Conservation (phyloP, 1,140 invertebrate genomes). For the Maconellicoccus hirsutus region DNA sequence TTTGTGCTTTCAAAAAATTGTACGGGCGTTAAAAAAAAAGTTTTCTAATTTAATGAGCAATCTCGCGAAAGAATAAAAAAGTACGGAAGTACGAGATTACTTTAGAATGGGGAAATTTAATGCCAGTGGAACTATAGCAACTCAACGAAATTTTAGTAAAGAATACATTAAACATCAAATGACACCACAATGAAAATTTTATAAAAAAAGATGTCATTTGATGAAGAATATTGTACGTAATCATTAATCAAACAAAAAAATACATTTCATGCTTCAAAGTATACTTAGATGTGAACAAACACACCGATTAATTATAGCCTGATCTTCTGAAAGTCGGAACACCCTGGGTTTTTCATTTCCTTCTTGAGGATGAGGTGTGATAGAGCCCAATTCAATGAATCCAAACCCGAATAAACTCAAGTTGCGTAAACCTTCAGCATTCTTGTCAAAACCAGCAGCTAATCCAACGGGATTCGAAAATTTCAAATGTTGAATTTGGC, state of each 20-base stretch:
- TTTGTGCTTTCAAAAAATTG: no score
- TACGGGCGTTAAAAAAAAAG: no score
- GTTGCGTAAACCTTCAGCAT: conserved; percentile 78
- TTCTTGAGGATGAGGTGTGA: conserved; percentile 82
- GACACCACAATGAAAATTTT: no score
- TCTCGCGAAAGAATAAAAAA: no score
- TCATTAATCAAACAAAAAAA: background rate
- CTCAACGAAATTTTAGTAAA: no score
- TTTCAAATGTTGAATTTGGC: conserved; percentile 38
- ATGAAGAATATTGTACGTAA: no score
- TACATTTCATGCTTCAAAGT: background rate
- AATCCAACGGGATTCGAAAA: conserved; percentile 87
- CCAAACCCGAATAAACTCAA: conserved; percentile 80
- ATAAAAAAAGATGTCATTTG: no score
- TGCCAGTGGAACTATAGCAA: no score
- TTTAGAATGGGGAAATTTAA: no score
- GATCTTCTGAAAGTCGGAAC: conserved; percentile 72
- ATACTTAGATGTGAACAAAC: background rate
- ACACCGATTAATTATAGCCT: conserved; percentile 85
- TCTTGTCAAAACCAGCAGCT: conserved; percentile 96
- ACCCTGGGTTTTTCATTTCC: conserved; percentile 89
- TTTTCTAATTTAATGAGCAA: no score
- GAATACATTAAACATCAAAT: no score
- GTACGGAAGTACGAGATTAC: no score
- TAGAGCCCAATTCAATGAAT: conserved; percentile 92